Base-by-base conservation (phyloP, 1,140 invertebrate species). In the Platorchestia sp. region DNA sequence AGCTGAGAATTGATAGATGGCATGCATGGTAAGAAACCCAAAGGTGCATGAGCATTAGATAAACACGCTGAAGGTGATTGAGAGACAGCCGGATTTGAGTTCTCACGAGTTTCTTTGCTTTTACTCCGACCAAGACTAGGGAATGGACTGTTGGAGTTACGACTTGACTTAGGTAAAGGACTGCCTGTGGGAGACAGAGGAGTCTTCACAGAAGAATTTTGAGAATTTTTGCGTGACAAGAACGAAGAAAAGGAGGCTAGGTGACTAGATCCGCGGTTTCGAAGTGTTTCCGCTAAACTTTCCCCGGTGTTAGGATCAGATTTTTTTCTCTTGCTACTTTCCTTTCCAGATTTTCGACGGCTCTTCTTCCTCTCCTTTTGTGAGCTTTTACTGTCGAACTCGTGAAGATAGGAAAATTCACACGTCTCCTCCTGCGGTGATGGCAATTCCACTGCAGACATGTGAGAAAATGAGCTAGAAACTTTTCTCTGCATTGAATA, bases 321-420 rank as follows among this genome's bases (percentile, higher is more conserved):
- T 98, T 97, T 98, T 98, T 97, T 98, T 98, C 96, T 98, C 98
- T 96, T 98, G 97, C 36, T 97, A 97, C 97, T 98, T 97, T 16
- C 98, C 97, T 96, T 98, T 97, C 97, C 98, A 98, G 95, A 99
- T 97, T 97, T 98, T 98, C 96, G 98, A 97, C 96, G 91, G 44
- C 44, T 93, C 36, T 98, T 97, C 96, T 98, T 98, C 96, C 98
- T 98, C 97, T 98, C 97, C 93, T 98, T 97, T 95, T 98, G 97
- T 95, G 97, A 97, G 96, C 98, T 93, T 47, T 93, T 93, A 10
- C 45, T 47, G n/a, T 93, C 91, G 7, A 93, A 93, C 45, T 93
- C 91, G 40, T 93, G 91, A 41, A 93, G 91, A 47, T 93, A 93
- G 19, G 10, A 44, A 47, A 93, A 45, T 45, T 93, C 91, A 10